Evolutionary conservation across 30 jellyfish, hydroid and myxozoan genomes (phyloP).

Genomic region (Turritopsis rubra): DNA sequence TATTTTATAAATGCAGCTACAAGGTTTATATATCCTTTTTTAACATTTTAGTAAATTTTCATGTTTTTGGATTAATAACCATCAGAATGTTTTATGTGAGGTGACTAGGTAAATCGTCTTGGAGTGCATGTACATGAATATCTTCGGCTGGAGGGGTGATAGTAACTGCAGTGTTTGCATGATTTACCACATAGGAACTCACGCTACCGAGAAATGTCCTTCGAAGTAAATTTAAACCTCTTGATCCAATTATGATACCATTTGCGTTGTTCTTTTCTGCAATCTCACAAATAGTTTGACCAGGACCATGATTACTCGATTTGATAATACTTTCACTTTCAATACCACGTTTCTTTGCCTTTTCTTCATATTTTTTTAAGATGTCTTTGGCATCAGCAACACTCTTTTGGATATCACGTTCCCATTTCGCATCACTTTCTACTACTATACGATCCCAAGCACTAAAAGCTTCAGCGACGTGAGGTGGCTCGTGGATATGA

Average conservation of each 20-base stretch:
- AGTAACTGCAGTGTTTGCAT: constrained; percentile 47
- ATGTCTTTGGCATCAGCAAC: constrained; percentile 44
- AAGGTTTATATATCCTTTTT: too few species aligned
- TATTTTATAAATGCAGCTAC: too few species aligned
- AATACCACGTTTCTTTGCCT: constrained; percentile 44
- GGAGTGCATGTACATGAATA: neutral
- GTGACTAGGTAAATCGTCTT: neutral
- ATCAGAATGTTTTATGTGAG: neutral
- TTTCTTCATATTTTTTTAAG: constrained; percentile 30
- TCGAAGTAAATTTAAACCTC: constrained; percentile 72
- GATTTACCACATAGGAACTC: constrained; percentile 66
- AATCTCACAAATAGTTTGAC: constrained; percentile 59
- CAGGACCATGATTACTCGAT: constrained; percentile 51
- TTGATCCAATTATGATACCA: constrained; percentile 75
- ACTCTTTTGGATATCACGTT: constrained; percentile 39
- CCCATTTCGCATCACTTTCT: constrained; percentile 55
- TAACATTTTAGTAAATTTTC: neutral
- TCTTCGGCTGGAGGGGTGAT: constrained; percentile 49
- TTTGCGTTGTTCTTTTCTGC: constrained; percentile 54
- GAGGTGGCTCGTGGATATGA: constrained; percentile 71
- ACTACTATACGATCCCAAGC: constrained; percentile 67
- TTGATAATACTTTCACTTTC: constrained; percentile 35
- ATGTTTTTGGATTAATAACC: neutral
- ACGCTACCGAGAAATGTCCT: constrained; percentile 84
- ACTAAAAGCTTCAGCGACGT: constrained; percentile 48